Base-by-base conservation (phyloP, 2,113 vertebrate genomes). In the Onychostoma macrolepis region DNA sequence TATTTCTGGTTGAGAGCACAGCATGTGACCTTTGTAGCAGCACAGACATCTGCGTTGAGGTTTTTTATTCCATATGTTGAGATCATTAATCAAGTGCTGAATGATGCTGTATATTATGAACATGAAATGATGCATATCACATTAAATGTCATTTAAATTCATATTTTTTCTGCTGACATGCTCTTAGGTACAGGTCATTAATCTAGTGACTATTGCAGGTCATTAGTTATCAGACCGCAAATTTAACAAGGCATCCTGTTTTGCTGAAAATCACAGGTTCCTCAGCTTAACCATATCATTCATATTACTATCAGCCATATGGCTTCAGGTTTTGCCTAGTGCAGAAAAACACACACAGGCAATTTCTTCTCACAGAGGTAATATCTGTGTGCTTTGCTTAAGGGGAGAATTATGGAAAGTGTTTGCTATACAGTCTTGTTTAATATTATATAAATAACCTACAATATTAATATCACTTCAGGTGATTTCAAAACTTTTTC, bases 101-200 rank as follows among this genome's bases (percentile, higher is more conserved):
- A 84, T 75, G 74, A 77, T 80, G 65, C 45, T 86, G 33, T 33
- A 15, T 80, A 50, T 43, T 76, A 45, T 19, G 17, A 86, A 76
- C n/a, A 38, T 80, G 76, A 80, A 86, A 88, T 84, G 84, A 86
- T 86, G 79, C 82, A 24, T 80, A 76, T 69, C 43, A 45, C 50
- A 80, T 72, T 43, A 84, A 84, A 90, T 58, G 80, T 24, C 43
- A 84, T 38, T 38, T 79, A 87, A 75, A 87, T 43, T 85, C 74
- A n/a, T 48, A 30, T 83, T 87, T 86, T 80, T 84, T n/a, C 50
- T 89, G 86, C 84, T 84, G 86, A 89, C 74, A 88, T 84, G 24
- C 45, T 88, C 50, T 69, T 58, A 86, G 80, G 71, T 28, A 72
- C 83, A 86, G 75, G 33, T 41, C 69, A 87, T 89, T 87, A 89